Base-by-base conservation (phyloP, 2,888 invertebrate genomes). In the Cantharis lateralis region DNA sequence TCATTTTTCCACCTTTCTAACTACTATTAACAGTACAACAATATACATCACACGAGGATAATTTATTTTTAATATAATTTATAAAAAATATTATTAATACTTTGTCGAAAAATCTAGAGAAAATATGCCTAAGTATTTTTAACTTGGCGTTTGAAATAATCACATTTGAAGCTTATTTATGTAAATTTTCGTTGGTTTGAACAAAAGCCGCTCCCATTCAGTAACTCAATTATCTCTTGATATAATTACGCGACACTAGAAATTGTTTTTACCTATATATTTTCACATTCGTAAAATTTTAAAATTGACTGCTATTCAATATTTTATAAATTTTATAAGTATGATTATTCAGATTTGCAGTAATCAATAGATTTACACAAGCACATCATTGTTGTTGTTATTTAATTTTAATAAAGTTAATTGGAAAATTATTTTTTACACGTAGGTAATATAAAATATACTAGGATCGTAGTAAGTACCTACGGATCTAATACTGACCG, bases 171-270 rank as follows among this genome's bases (percentile, higher is more conserved):
- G 81, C 80, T 82, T 48, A 48, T 48, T 80, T 81, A 83, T 83
- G 82, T 77, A 81, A 78, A 81, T 78, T 78, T 70, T 78, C 74
- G 75, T 76, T 71, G 74, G 79, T 72, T 75, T 76, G 77, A 77
- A 76, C 75, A 80, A 81, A 80, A 79, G 81, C 82, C 82, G 76
- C 84, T 78, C 81, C 82, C 81, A 78, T 78, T 79, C 84, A 80
- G 82, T 84, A 83, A 84, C 82, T 81, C 82, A 84, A 84, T 84
- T 85, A 84, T 84, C 81, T 78, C 79, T 78, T 78, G 82, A 84
- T 85, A 85, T 85, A 85, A 85, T 85, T 85, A 82, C 74, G 68
- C 61, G 72, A 74, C 74, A 77, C 74, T 74, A 71, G 63, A 68
- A 74, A 77, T 72, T 74, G 74, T 71, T 74, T 74, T 71, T 74